These are phyloP conservation scores for Ambastaia sidthimunki DNA, from an alignment of 2,797 vertebrate genomes.

Conservation along the genomic window DNA sequence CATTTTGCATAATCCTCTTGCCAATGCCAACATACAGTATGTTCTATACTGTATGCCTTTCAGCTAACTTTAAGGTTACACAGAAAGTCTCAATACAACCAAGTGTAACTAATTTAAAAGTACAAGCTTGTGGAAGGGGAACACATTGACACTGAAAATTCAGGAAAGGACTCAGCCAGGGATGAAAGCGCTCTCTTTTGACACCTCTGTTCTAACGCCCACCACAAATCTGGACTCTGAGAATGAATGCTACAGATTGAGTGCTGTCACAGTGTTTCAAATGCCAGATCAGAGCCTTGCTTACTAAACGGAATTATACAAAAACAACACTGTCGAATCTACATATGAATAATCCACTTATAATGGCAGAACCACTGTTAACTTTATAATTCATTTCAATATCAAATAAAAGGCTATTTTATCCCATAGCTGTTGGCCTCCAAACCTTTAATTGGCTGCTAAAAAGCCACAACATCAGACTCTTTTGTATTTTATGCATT, in stretches of 20 bases:
- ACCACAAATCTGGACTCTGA: conserved; percentile 61
- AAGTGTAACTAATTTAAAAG: conserved; percentile 35
- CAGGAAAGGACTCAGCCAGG: conserved; percentile 50
- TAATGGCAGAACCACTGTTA: conserved; percentile 37
- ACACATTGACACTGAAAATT: conserved; percentile 52
- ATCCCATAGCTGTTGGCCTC: conserved; percentile 19
- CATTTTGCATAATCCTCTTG: no score
- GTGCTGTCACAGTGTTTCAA: conserved; percentile 58
- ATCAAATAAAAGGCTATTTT: conserved; percentile 27
- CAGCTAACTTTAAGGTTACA: not conserved
- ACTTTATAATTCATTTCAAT: conserved; percentile 34
- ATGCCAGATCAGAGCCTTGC: conserved; percentile 56
- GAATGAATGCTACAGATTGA: conserved; percentile 60
- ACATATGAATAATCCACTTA: conserved; percentile 51
- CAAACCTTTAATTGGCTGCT: conserved; percentile 30
- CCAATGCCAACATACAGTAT: not conserved
- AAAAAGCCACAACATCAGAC: conserved; percentile 25
- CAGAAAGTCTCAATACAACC: not conserved
- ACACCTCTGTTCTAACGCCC: conserved; percentile 58
- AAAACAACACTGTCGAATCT: conserved; percentile 41
- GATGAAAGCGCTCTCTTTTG: conserved; percentile 57
- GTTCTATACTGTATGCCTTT: not conserved
- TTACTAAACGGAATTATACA: conserved; percentile 57
- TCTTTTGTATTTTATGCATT: conserved; percentile 44
- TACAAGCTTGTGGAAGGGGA: conserved; percentile 38